phyloP scores from a whole-genome alignment of 2,888 invertebrate genomes.

The Drosophila algonquin region DNA sequence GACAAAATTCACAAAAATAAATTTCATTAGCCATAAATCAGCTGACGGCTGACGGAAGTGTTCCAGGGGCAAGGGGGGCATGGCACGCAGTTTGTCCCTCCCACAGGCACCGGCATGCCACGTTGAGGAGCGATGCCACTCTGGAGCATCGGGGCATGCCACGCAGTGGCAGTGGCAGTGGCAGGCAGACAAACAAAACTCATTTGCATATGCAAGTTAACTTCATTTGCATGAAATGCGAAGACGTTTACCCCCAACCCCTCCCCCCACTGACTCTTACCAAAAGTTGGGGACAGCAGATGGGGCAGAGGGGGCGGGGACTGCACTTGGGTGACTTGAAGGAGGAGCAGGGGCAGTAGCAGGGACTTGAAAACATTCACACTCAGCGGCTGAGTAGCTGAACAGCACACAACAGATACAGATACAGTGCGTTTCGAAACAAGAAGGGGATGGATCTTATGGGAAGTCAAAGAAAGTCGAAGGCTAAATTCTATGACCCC shows the following conservation, averaged over 20 bases:
- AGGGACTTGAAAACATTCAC: constrained; percentile 41
- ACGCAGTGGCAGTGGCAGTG: neutral
- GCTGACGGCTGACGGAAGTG: constrained; percentile 27
- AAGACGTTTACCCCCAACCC: constrained; percentile 25
- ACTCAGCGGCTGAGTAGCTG: constrained; percentile 41
- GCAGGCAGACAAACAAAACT: constrained; percentile 40
- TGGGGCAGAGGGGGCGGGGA: neutral
- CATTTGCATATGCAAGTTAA: constrained; percentile 67
- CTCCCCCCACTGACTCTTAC: neutral
- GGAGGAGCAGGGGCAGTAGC: neutral
- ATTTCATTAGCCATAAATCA: constrained; percentile 69
- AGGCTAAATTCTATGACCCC: too few relatives aligned
- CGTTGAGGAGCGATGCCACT: neutral
- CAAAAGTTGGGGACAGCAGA: neutral
- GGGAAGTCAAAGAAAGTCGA: neutral
- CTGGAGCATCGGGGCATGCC: neutral
- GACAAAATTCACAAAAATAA: constrained; percentile 57
- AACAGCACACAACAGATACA: neutral
- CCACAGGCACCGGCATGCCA: constrained; percentile 14
- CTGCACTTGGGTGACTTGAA: constrained; percentile 31
- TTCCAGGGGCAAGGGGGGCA: neutral
- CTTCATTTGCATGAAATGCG: constrained; percentile 72
- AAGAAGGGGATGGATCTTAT: neutral
- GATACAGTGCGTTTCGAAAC: constrained; percentile 7
- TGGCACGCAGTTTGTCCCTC: neutral